These are phyloP conservation scores for Ophiodon elongatus DNA, from an alignment of 2,113 vertebrate genomes.

Conservation along the genomic window DNA sequence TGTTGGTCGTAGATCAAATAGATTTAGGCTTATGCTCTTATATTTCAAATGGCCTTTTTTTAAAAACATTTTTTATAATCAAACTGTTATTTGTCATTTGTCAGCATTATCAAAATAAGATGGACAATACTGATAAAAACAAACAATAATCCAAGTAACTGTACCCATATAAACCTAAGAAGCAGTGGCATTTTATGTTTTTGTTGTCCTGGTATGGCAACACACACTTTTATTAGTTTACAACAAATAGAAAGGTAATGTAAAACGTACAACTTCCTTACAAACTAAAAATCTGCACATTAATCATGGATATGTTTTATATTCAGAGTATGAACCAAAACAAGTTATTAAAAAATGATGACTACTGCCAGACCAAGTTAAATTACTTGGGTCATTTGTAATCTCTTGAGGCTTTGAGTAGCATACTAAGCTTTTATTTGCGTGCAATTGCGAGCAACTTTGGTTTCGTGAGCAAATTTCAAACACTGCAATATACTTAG, in stretches of 20 bases:
- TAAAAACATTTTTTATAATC: not conserved
- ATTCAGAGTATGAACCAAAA: not conserved
- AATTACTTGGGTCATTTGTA: constrained; percentile 21
- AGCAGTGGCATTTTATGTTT: not conserved
- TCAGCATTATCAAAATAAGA: not conserved
- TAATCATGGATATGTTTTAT: not conserved
- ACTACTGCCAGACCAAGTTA: constrained; percentile 5
- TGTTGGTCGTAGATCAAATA: not conserved
- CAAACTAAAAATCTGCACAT: constrained; percentile 11
- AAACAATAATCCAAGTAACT: not conserved
- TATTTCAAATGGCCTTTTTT: not conserved
- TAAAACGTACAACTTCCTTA: constrained; percentile 10
- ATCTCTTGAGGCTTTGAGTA: constrained; percentile 44
- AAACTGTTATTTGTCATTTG: not conserved
- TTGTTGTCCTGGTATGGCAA: constrained; percentile 13
- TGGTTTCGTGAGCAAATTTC: constrained; percentile 49
- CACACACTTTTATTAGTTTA: constrained; percentile 52
- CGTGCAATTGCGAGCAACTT: constrained; percentile 9
- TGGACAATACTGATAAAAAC: not conserved
- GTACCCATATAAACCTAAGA: not conserved
- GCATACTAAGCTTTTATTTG: constrained; percentile 5
- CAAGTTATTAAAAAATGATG: not conserved
- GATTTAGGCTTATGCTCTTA: no score
- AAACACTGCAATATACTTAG: constrained; percentile 47
- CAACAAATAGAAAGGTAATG: constrained; percentile 18